Conservation (phyloP, 2,888 invertebrate genomes). For the Boloria selene region DNA sequence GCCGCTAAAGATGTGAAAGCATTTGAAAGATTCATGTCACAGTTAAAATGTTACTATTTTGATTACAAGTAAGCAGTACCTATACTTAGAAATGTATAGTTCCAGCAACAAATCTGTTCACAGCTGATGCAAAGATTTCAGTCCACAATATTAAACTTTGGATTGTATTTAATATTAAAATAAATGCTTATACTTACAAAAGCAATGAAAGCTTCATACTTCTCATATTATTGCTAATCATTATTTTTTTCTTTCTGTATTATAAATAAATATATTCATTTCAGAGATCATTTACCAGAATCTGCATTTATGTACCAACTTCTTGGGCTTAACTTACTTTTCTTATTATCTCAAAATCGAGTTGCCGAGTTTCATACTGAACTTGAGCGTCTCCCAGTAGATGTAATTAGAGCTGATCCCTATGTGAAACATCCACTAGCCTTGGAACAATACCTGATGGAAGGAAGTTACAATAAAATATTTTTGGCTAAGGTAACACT, state of each 20-base stretch:
- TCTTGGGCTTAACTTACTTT: conserved; percentile 95
- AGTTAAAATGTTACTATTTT: conserved; percentile 98
- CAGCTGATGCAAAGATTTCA: no score
- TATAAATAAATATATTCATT: conserved; percentile 37
- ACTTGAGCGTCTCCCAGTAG: conserved; percentile 94
- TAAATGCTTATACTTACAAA: no score
- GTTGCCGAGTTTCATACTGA: conserved; percentile 99
- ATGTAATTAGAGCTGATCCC: conserved; percentile 95
- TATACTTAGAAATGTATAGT: conserved; percentile 24
- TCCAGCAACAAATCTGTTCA: neutral
- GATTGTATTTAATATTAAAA: no score
- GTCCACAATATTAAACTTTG: no score
- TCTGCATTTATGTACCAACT: conserved; percentile 97
- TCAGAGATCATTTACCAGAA: conserved; percentile 88
- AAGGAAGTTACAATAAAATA: conserved; percentile 99
- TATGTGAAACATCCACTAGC: conserved; percentile 97
- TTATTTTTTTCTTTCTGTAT: neutral
- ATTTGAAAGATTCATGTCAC: conserved; percentile 98
- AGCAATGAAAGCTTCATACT: no score
- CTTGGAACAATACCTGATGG: conserved; percentile 99
- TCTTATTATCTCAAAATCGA: conserved; percentile 96
- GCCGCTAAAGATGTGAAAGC: conserved; percentile 95
- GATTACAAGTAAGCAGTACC: conserved; percentile 94
- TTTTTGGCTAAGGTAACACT: conserved; percentile 90
- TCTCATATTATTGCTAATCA: no score